Evolutionary conservation across 2,888 invertebrate species (phyloP).

Genomic region (Amphimallon solstitiale): DNA sequence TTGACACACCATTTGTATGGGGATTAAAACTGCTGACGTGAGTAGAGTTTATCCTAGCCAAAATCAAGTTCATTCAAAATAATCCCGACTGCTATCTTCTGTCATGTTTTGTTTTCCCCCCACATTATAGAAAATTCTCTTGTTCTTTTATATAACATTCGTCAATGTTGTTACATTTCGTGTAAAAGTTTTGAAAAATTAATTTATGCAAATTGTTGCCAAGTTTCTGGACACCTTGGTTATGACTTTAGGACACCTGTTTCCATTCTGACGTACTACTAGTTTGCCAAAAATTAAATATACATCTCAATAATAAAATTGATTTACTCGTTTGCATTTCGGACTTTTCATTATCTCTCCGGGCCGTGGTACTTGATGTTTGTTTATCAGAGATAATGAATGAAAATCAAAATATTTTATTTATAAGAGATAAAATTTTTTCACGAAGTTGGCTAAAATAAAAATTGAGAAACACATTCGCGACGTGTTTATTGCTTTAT

Average conservation of each 20-base stretch:
- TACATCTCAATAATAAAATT: neutral
- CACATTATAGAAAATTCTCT: neutral
- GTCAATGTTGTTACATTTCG: conserved; percentile 7
- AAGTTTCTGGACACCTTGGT: conserved; percentile 33
- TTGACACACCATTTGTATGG: no score
- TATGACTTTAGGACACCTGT: conserved; percentile 34
- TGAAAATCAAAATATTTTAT: no score
- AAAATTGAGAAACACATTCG: no score
- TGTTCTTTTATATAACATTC: neutral
- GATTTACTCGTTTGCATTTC: neutral
- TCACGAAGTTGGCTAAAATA: neutral
- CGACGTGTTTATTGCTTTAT: no score
- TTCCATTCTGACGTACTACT: conserved; percentile 14
- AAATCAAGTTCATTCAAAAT: no score
- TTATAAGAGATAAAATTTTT: no score
- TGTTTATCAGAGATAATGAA: no score
- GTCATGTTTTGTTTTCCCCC: neutral
- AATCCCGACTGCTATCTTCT: neutral
- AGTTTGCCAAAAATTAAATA: conserved; percentile 27
- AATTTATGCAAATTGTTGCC: conserved; percentile 20
- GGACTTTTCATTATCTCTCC: no score
- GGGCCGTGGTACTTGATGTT: no score
- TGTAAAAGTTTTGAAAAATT: conserved; percentile 30
- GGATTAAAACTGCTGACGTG: no score
- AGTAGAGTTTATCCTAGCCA: no score